Evolutionary conservation across 2,888 invertebrate genomes (phyloP), one percentile per base, ranked within the genome.

Genomic region (Tetropium fuscum): DNA sequence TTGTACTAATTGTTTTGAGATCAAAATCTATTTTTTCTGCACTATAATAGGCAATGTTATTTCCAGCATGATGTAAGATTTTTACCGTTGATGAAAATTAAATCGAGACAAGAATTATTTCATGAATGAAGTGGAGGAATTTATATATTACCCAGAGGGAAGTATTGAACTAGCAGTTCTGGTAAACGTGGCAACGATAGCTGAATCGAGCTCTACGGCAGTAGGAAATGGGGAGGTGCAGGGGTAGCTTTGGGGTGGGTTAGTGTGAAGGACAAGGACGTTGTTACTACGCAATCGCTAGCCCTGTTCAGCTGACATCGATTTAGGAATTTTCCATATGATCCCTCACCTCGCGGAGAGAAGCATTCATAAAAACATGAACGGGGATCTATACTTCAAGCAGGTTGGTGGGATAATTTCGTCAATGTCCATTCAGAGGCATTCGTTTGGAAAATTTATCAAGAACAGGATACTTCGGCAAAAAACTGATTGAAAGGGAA

Each of bases 291-390:
- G 51, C 51, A 51, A 40, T 3, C 51, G 51, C 51, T 40, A 40
- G 51, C 51, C 51, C 51, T 51, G 51, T 51, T 51, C 51, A 51
- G 51, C 51, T 51, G 51, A 51, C 51, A 51, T 51, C 51, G 51
- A 51, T 51, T 51, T 40, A 40, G 51, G 51, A 40, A 51, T 51
- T 51, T 51, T 51, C 51, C 51, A 51, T 51, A 51, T 51, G 51
- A 51, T 51, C 51, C 51, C 22, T 38, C 38, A 40, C 40, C 51
- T 40, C 38, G 11, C 5, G 15, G 44, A 13, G 44, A 44, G 22
- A 25, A 27, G 51, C 51, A 51, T 51, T 51, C 51, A 51, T 51
- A 27, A 51, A 32, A 40, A 16, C 44, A 27, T 16, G 27, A 40
- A 25, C 38, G 40, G 51, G 10, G 51, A 20, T 22, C 43, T 13